These are phyloP conservation scores for Pseudocheirus occidentalis DNA, from an alignment of 2,797 vertebrate genomes.

Conservation along the genomic window DNA sequence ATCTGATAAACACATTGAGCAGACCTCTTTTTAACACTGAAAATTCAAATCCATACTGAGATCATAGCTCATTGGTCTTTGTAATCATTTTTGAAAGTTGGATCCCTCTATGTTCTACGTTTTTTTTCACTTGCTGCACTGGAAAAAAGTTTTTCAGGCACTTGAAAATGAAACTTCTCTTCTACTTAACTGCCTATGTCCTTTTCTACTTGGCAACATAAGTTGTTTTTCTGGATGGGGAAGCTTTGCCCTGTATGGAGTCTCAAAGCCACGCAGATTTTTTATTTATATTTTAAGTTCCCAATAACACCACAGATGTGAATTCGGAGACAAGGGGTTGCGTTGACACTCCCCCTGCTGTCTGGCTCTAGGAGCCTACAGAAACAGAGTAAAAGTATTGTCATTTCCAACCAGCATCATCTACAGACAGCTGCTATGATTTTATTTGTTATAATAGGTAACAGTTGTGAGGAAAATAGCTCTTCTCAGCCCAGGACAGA, in stretches of 20 bases:
- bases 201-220: neutral
- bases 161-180: neutral
- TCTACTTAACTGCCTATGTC: neutral
- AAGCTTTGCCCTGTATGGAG: conserved; percentile 15
- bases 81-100: conserved; percentile 36
- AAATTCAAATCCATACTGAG: neutral
- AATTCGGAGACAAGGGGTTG: conserved; percentile 43
- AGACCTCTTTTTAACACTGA: neutral
- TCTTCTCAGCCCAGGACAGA: conserved; percentile 53
- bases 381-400: conserved; percentile 59
- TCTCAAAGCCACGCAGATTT: conserved; percentile 19
- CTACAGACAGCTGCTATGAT: conserved; percentile 62
- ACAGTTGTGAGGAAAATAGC: conserved; percentile 60
- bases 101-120: conserved; percentile 36
- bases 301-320: neutral
- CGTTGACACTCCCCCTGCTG: conserved; percentile 29
- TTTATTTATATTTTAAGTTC: conserved; percentile 48
- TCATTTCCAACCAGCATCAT: conserved; percentile 60
- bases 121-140: conserved; percentile 24
- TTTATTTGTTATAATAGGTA: conserved; percentile 55
- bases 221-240: neutral
- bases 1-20: neutral
- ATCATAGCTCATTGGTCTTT: conserved; percentile 30
- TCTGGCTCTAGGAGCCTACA: conserved; percentile 48
- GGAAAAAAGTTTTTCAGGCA: conserved; percentile 27